phyloP scores from a whole-genome alignment of 2,797 vertebrate species.

The Cossypha niveicapilla region DNA sequence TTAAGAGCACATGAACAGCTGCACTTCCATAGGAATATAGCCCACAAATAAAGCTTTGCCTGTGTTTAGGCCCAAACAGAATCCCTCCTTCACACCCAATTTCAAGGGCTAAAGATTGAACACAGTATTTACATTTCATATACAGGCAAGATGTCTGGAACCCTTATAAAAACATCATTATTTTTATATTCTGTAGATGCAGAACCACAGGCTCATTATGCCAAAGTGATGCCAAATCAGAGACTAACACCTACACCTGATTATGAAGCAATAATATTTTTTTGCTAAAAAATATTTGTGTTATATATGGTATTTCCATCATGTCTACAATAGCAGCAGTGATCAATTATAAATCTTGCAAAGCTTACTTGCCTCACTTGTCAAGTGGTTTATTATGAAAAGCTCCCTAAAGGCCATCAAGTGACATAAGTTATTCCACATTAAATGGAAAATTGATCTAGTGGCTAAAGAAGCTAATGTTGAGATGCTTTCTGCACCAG shows the following conservation, averaged over 20 bases:
- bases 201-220: constrained; percentile 50
- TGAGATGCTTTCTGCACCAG: not conserved
- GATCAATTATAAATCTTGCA: constrained; percentile 29
- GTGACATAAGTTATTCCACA: constrained; percentile 30
- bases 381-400: constrained; percentile 19
- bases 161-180: constrained; percentile 54
- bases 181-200: constrained; percentile 39
- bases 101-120: constrained; percentile 29
- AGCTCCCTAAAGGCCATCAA: not conserved
- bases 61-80: constrained; percentile 32
- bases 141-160: constrained; percentile 35
- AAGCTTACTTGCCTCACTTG: not conserved
- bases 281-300: constrained; percentile 17
- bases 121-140: constrained; percentile 44
- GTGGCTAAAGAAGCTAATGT: constrained; percentile 5
- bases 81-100: constrained; percentile 46
- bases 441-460: constrained; percentile 47
- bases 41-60: not conserved
- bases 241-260: constrained; percentile 37
- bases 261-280: constrained; percentile 47
- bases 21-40: not conserved
- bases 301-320: constrained; percentile 49
- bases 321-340: not conserved
- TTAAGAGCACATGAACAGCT: constrained; percentile 26
- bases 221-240: constrained; percentile 36